Percentiles rank a stretch among this genome's conserved stretches.
phyloP scores from a whole-genome alignment of 2,888 invertebrate species.

The Tortrix viridana region DNA sequence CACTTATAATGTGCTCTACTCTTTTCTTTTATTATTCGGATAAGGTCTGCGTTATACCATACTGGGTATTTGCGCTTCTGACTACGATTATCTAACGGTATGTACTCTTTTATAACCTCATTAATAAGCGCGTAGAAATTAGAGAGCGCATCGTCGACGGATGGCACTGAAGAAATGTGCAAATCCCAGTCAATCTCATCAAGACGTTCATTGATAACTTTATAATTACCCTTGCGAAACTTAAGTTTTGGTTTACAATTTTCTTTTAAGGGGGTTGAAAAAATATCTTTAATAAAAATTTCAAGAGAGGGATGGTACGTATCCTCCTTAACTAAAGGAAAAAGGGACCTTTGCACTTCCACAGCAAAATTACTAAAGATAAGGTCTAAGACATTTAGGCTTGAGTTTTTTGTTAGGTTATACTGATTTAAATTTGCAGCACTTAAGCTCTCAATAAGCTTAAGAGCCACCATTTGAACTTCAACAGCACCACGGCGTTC shows the following conservation, averaged over 20 bases:
- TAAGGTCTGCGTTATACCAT: background rate
- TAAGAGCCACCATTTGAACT: background rate
- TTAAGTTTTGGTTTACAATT: too few relatives aligned
- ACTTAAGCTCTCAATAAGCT: background rate
- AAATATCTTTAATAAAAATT: background rate
- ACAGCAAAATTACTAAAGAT: background rate
- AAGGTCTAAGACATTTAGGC: conserved; percentile 1
- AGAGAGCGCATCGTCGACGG: background rate
- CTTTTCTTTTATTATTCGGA: background rate
- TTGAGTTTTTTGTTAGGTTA: background rate
- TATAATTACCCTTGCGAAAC: too few relatives aligned
- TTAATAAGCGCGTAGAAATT: background rate
- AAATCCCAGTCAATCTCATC: too few relatives aligned
- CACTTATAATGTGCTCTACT: background rate
- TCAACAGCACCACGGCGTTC: background rate
- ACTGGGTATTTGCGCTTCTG: background rate
- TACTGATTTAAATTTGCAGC: background rate
- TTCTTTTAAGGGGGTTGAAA: background rate
- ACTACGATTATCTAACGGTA: background rate
- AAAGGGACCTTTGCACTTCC: background rate
- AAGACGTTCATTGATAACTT: too few relatives aligned
- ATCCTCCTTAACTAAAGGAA: too few relatives aligned
- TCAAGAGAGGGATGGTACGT: background rate
- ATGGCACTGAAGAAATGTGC: too few relatives aligned
- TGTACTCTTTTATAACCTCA: background rate